phyloP scores from a whole-genome alignment of 2,797 vertebrate species.

The Scyliorhinus canicula region DNA sequence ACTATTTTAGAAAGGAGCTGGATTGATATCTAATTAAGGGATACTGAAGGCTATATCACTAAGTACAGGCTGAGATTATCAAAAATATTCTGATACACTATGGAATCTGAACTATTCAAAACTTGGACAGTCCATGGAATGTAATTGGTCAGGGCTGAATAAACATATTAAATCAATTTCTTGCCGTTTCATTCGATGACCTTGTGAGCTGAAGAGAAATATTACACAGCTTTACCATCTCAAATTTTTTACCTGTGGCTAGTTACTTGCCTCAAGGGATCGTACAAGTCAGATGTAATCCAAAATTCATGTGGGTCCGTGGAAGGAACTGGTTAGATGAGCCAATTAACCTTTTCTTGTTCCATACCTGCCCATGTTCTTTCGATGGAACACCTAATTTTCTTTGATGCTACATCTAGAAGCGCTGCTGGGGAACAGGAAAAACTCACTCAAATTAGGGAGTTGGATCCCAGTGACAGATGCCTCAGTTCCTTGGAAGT shows the following conservation, averaged over 20 bases:
- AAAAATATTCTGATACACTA: conserved; percentile 7
- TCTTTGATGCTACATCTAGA: conserved; percentile 14
- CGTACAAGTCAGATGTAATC: neutral
- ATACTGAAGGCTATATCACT: neutral
- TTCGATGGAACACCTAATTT: neutral
- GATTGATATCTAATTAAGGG: conserved; percentile 29
- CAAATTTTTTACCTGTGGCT: conserved; percentile 24
- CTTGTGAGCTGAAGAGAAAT: conserved; percentile 5
- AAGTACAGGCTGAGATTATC: conserved; percentile 15
- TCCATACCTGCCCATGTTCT: neutral
- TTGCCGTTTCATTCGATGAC: neutral
- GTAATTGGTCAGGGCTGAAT: neutral
- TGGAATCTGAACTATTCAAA: neutral
- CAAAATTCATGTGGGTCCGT: neutral
- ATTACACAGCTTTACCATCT: conserved; percentile 12
- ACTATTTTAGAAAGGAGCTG: neutral
- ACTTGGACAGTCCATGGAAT: neutral
- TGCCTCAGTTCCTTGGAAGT: neutral
- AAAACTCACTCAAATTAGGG: conserved; percentile 16
- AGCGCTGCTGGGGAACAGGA: neutral
- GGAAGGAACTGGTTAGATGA: conserved; percentile 18
- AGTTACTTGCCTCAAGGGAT: conserved; percentile 21
- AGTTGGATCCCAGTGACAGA: neutral
- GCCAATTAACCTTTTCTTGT: conserved; percentile 35
- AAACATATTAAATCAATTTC: conserved; percentile 7